These are phyloP conservation scores for Trichopria drosophilae DNA, from an alignment of 2,888 invertebrate genomes.

Conservation along the genomic window DNA sequence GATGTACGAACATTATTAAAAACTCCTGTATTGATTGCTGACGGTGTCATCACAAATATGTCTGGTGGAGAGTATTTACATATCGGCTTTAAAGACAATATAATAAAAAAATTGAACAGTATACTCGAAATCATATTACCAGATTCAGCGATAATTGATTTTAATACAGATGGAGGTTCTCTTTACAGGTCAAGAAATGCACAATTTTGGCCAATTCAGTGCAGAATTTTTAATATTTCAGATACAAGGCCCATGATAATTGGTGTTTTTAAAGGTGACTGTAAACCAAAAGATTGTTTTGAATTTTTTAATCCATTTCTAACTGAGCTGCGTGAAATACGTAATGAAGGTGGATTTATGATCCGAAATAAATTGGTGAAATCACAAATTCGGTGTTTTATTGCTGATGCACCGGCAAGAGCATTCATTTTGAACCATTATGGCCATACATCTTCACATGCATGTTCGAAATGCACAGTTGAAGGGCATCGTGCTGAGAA, in stretches of 20 bases:
- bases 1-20: not conserved
- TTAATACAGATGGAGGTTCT: too few relatives aligned
- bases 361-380: too few relatives aligned
- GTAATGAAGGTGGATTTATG: conserved; percentile 4
- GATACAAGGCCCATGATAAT: conserved; percentile 11
- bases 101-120: not conserved
- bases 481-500: not conserved
- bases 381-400: too few relatives aligned
- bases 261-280: not conserved
- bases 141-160: not conserved
- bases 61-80: not conserved
- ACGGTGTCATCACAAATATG: too few relatives aligned
- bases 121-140: not conserved
- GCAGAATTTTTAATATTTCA: not conserved
- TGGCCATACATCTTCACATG: too few relatives aligned
- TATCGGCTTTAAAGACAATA: not conserved
- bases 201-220: too few relatives aligned
- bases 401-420: too few relatives aligned
- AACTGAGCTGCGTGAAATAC: conserved; percentile 1
- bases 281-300: conserved; percentile 5
- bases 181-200: conserved; percentile 10
- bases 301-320: conserved; percentile 8
- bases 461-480: too few relatives aligned
- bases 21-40: not conserved
- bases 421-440: too few relatives aligned